Percentiles rank a stretch among this genome's conserved stretches.
These are phyloP conservation scores for Callinectes sapidus DNA, from an alignment of 2,888 invertebrate species.

Conservation along the genomic window DNA sequence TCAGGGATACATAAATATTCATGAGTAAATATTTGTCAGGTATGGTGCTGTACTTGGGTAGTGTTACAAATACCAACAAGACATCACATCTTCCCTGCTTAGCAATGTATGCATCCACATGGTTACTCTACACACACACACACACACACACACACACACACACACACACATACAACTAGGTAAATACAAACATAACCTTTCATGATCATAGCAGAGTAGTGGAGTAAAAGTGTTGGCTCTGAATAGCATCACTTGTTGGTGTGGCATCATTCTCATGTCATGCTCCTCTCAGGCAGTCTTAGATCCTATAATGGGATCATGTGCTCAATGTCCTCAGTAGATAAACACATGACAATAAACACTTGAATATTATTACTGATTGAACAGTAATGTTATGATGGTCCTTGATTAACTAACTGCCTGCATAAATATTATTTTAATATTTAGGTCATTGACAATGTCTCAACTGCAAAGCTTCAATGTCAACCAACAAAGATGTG, in stretches of 20 bases:
- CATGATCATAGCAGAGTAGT: background rate
- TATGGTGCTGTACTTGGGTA: too few species aligned
- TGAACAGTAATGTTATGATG: background rate
- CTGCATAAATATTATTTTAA: background rate
- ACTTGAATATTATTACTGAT: background rate
- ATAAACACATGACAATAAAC: background rate
- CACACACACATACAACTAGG: too few species aligned
- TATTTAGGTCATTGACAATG: background rate
- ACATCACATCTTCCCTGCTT: too few species aligned
- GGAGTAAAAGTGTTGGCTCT: background rate
- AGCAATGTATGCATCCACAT: too few species aligned
- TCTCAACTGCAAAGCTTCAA: background rate
- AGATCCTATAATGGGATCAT: background rate
- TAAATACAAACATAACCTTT: too few species aligned
- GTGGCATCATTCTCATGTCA: background rate
- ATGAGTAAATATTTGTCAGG: too few species aligned
- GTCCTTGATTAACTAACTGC: background rate
- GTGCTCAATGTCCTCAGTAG: background rate
- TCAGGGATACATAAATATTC: too few species aligned
- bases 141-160: too few species aligned
- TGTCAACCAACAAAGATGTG: background rate
- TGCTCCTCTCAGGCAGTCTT: background rate
- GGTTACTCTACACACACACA: too few species aligned
- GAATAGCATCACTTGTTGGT: background rate
- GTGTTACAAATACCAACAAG: too few species aligned